Base-by-base conservation (phyloP, 2,113 vertebrate species). In the Patagioenas fasciata region DNA sequence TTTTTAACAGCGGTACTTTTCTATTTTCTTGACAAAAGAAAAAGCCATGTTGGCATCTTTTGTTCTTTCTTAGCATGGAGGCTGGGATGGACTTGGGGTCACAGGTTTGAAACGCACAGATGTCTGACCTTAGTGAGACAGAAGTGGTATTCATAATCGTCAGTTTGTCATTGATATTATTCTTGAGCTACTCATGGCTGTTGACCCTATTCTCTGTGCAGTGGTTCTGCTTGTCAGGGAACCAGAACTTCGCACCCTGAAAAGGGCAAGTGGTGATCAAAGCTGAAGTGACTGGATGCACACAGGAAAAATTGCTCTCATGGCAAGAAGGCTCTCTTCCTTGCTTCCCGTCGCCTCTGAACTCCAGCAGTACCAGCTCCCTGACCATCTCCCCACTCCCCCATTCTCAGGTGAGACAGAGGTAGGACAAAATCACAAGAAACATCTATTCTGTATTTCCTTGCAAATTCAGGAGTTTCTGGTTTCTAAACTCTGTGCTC, bases 1-100 rank as follows among this genome's bases (percentile, higher is more conserved):
- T 91, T 75, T 85, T 85, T 80, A n/a, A 81, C 38, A 89, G 58
- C 77, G 40, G n/a, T 88, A 54, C 51, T 96, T 91, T 94, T 92
- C 75, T 89, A 19, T 88, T 85, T 95, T 62, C 83, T 95, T 62
- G 42, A 78, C 61, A 87, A 91, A 89, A 73, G 47, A 48, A 69
- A 88, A 66, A 80, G 5, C 36, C 44, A 50, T 71, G 61, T 66
- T 79, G 57, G n/a, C 0, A 7, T 69, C 73, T 88, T 96, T 67
- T 80, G 51, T 91, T 92, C 75, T 61, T 84, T 78, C 65, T 78
- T 36, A 51, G 38, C 14, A 25, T 23, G 40, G 66, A 89, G 53
- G 57, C 50, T 69, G 81, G 58, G 34, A 58, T 51, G 51, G 61
- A 38, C 56, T n/a, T 47, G 32, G 23, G 38, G 21, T 84, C 36